Base-by-base conservation (phyloP, 2,113 vertebrate genomes). In the Pica pica region DNA sequence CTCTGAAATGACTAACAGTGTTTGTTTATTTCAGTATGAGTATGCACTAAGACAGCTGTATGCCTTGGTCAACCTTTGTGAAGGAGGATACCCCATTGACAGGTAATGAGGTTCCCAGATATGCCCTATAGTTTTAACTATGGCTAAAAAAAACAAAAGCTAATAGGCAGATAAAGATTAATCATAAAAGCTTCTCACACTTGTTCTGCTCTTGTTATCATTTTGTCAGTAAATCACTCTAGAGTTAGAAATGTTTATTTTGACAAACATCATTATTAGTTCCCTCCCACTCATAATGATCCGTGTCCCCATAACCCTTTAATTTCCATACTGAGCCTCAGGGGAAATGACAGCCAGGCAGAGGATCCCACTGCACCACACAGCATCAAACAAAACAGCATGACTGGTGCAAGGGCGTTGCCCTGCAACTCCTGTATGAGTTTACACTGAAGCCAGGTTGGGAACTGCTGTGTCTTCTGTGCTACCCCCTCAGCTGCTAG, bases 41-140 rank as follows among this genome's bases (percentile, higher is more conserved):
- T 99, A 99, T 39, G 99, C 99, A 8, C 94, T 99, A 96, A 98
- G 98, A 92, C 98, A 99, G 44, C 95, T 99, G 75, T 99, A 99
- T 13, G 98, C 98, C 70, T 98, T 99, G 95, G 98, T 98, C 95
- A 99, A 99, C 84, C 94, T 99, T 79, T 99, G 99, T 91, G 99
- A 99, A 96, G 93, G 82, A 79, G 98, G 98, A 65, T 98, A 99
- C 68, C 81, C 98, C 6, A 59, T 94, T 31, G 97, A 98, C 80
- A 99, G 99, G 99, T 99, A 98, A 98, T 3, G 37, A 82, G 19
- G 31, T 30, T 89, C 37, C 53, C 31, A 63, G 26, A 11, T 18
- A n/a, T 2, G 2, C 33, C 4, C 2, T 33, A 6, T 49, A 42
- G 23, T 73, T 80, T 52, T 69, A 49, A 55, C 37, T 74, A 24